Evolutionary conservation across 2,113 vertebrate species (phyloP), one percentile per base, ranked within the genome.

Genomic region (Spea bombifrons): DNA sequence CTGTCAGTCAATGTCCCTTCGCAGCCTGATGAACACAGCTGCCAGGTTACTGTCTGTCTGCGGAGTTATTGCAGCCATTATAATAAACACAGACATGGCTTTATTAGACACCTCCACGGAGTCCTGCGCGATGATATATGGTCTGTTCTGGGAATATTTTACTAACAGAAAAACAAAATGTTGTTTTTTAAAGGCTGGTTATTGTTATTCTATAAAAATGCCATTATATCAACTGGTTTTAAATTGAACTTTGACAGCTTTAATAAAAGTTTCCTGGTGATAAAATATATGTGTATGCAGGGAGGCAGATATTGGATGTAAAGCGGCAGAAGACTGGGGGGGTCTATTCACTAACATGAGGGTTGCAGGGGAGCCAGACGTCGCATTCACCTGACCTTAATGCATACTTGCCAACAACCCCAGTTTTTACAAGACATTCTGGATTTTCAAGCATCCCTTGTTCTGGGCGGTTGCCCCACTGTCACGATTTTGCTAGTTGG

Each of bases 51-150:
- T 15, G 30, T 30, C 59, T 66, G 46, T 66, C 61, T 52, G 15
- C 7, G 7, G 73, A 75, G 48, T 75, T 75, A 66, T 66, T 17
- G 49, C 15, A 15, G 17, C 55, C 46, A 53, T 55, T 67, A 66
- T 44, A 55, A 66, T 75, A 75, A 75, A 75, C 49, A 77, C 12
- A 61, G 48, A 63, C 55, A 61, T 45, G 7, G 4, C 55, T 68
- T 68, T 59, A 76, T 68, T 47, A 44, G 45, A 44, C 75, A 70
- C 46, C 50, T 69, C 67, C 55, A 70, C 53, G 61, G 52, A 69
- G 69, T 13, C 49, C 48, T 43, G 61, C 16, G 30, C 63, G 53
- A 13, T 68, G 53, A 77, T 70, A 68, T 50, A 77, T 63, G 5
- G 7, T 17, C 16, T 44, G 9, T 61, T 46, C 30, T 44, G 52